These are phyloP conservation scores for Ramazzottius varieornatus DNA, from an alignment of 2,888 invertebrate genomes.

Conservation along the genomic window DNA sequence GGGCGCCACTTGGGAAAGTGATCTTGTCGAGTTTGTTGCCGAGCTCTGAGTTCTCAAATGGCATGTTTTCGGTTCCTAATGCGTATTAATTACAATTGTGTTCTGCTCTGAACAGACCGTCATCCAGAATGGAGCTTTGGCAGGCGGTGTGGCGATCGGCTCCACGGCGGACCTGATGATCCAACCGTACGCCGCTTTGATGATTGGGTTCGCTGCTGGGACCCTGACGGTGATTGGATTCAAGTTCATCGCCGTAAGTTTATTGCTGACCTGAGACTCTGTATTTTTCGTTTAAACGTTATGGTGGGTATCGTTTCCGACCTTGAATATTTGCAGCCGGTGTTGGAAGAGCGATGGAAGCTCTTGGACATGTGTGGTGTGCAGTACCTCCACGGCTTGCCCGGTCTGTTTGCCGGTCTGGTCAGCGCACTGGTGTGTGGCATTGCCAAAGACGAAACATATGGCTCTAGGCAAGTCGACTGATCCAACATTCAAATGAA, in stretches of 20 bases:
- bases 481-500: neutral
- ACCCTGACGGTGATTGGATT: constrained; percentile 53
- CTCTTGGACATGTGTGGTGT: constrained; percentile 74
- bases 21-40: too few relatives aligned
- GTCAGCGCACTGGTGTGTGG: constrained; percentile 47
- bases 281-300: neutral
- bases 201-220: constrained; percentile 50
- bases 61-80: too few relatives aligned
- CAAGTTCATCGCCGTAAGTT: constrained; percentile 31
- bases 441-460: constrained; percentile 37
- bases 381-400: constrained; percentile 85
- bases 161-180: constrained; percentile 52
- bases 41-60: too few relatives aligned
- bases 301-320: too few relatives aligned
- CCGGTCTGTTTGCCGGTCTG: constrained; percentile 57
- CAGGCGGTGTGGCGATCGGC: constrained; percentile 65
- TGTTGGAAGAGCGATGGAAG: constrained; percentile 30
- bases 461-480: constrained; percentile 31
- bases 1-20: too few relatives aligned
- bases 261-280: neutral
- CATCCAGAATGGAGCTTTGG: constrained; percentile 21
- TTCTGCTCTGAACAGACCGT: too few relatives aligned
- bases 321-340: constrained; percentile 32
- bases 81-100: too few relatives aligned
- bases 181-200: constrained; percentile 51